Base-by-base conservation (phyloP, 2,888 invertebrate species). In the Notodonta dromedarius region DNA sequence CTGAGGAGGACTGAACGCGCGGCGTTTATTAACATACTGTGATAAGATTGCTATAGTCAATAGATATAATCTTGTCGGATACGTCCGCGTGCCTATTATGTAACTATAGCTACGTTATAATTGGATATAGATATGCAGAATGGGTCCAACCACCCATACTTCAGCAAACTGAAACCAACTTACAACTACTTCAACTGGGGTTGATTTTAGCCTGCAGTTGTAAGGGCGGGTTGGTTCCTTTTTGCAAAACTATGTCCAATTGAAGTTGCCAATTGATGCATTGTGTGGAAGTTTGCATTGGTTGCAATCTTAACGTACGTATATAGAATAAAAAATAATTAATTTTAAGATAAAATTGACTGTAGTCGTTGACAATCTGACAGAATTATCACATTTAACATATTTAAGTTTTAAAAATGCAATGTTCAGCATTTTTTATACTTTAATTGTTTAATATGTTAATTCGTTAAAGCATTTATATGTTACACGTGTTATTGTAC, bases 11-110 rank as follows among this genome's bases (percentile, higher is more conserved):
- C 40, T 57, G 39, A 57, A 48, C 24, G 52, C 42, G 52, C 13
- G 62, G 63, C 71, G 72, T 75, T 67, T 74, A 70, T 67, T 74
- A 80, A 80, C 82, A 77, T 80, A 80, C 87, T 86, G 87, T 87
- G 87, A 87, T 87, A 86, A 73, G 77, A 79, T 76, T 71, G 71
- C 76, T 79, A 76, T 85, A 82, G 83, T 83, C 81, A 80, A 66
- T 85, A 83, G 73, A 66, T 66, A 68, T 79, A 73, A 73, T 69
- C 8, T 42, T 52, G 56, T 65, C 64, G 61, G 51, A 39, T 65
- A 64, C 56, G 57, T 68, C 62, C 59, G 60, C 62, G 59, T 66
- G 63, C 63, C 59, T 63, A 63, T 63, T 62, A 50, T 51, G 40
- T 63, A 61, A 53, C 48, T 42, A 63, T 40, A 4, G 4, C 13